A percentile compares a stretch with the other conserved stretches of the same genome.
Conservation (phyloP, 2,888 invertebrate species). For the Melangyna quadrimaculata region DNA sequence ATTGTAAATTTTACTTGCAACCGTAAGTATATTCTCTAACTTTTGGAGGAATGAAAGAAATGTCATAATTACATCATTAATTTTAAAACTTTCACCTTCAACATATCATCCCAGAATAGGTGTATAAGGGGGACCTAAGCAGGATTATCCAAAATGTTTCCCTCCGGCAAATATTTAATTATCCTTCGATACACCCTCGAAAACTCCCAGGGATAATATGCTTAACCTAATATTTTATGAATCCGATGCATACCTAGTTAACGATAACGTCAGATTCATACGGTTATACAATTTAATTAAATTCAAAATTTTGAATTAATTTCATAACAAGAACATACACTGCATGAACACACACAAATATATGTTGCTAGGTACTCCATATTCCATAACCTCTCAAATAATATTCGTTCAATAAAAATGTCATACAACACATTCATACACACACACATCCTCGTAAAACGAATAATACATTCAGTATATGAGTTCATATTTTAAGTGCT, state of each 20-base stretch:
- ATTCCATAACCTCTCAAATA: background rate
- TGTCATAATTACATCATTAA: background rate
- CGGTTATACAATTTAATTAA: constrained; percentile 57
- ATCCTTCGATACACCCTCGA: background rate
- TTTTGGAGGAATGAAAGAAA: too few relatives aligned
- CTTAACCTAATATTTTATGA: constrained; percentile 5
- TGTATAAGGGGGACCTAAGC: background rate
- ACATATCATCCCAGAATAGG: background rate
- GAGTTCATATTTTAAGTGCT: background rate
- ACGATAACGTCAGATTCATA: constrained; percentile 43
- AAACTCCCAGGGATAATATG: background rate
- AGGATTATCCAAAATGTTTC: background rate
- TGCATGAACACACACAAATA: background rate
- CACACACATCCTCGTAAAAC: too few relatives aligned
- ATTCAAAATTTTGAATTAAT: constrained; percentile 53
- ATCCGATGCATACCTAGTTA: constrained; percentile 46
- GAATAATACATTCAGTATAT: background rate
- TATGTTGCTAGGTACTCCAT: background rate
- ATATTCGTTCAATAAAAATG: constrained; percentile 6
- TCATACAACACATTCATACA: background rate
- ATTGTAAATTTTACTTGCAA: background rate
- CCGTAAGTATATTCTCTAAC: background rate
- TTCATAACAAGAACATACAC: constrained; percentile 35
- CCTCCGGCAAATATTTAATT: background rate
- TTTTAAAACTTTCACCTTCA: background rate